Evolutionary conservation across 2,797 vertebrate species (phyloP).

Genomic region (Hemitrygon akajei): DNA sequence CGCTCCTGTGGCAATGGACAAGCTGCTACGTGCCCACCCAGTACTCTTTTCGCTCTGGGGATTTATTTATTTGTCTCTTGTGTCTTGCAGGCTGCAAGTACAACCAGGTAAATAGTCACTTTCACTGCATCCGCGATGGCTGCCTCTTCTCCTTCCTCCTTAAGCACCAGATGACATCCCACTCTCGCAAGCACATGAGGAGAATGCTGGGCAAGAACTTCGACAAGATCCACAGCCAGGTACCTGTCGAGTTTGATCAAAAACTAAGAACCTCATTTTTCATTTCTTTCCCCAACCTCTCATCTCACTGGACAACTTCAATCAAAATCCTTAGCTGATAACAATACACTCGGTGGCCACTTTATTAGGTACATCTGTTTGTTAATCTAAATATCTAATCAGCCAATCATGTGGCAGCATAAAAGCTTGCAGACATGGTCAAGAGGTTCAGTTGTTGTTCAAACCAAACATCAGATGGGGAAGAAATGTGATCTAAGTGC

Average conservation of each 20-base stretch:
- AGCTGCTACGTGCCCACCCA: constrained; percentile 79
- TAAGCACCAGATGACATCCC: constrained; percentile 99
- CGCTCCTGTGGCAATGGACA: constrained; percentile 74
- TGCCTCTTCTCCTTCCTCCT: constrained; percentile 99
- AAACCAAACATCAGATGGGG: no score
- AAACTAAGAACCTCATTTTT: not conserved
- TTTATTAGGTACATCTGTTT: no score
- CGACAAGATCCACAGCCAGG: constrained; percentile 88
- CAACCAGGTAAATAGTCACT: constrained; percentile 98
- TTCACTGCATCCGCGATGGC: constrained; percentile 96
- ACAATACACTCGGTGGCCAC: no score
- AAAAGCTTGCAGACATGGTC: no score
- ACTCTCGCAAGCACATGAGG: constrained; percentile 96
- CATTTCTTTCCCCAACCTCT: no score
- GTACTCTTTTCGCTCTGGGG: constrained; percentile 66
- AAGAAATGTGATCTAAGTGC: no score
- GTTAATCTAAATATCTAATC: no score
- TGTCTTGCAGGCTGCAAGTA: constrained; percentile 83
- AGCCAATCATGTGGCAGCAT: no score
- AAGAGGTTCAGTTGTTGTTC: no score
- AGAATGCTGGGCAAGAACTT: constrained; percentile 98
- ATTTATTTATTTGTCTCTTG: constrained; percentile 57
- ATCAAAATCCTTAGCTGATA: no score
- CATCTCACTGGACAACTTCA: no score
- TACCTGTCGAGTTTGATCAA: constrained; percentile 44